Conservation (phyloP, 2,888 invertebrate species). For the Frankliniella fusca region DNA sequence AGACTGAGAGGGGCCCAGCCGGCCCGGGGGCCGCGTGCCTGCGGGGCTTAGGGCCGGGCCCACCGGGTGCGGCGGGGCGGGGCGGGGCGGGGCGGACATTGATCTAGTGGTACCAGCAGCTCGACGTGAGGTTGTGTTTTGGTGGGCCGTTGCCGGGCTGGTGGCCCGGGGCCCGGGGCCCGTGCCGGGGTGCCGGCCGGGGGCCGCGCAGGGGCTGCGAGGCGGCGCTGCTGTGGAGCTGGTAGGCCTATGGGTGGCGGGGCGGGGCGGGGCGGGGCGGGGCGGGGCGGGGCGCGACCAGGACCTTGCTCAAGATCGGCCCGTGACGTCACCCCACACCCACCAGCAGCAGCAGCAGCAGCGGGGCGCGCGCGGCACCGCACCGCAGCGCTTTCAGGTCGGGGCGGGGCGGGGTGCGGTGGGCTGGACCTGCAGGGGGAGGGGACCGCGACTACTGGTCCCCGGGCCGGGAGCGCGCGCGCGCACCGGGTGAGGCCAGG, state of each 20-base stretch:
- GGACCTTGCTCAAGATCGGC: conserved; percentile 13
- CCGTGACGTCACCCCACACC: background rate
- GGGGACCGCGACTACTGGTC: too few species aligned
- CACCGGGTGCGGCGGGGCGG: too few species aligned
- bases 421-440: too few species aligned
- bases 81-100: too few species aligned
- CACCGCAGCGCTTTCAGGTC: background rate
- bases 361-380: background rate
- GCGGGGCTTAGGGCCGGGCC: background rate
- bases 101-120: too few species aligned
- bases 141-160: too few species aligned
- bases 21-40: background rate
- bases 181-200: too few species aligned
- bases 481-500: background rate
- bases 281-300: conserved; percentile 2
- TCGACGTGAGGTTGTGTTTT: too few species aligned
- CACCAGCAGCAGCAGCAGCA: too few species aligned
- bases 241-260: background rate
- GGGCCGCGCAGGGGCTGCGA: background rate
- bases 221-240: background rate
- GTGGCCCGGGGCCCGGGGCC: too few species aligned
- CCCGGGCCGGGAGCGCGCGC: too few species aligned
- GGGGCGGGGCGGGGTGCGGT: background rate
- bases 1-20: background rate
- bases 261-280: conserved; percentile 1